Evolutionary conservation across 2,888 invertebrate genomes (phyloP).

Genomic region (Meiosimyza platycephala): DNA sequence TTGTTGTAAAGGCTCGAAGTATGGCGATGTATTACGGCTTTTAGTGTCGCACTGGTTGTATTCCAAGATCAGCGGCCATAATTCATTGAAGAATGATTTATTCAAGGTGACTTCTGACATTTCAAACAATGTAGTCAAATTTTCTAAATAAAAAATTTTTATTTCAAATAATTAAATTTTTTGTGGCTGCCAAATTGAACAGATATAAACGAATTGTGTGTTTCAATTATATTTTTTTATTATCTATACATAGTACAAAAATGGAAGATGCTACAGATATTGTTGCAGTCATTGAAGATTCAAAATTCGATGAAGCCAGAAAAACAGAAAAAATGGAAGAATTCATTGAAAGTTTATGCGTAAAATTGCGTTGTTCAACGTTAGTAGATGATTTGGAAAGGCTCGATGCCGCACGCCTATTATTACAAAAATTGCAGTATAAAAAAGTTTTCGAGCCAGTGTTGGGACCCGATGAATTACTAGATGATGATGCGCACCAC

Average conservation of each 20-base stretch:
- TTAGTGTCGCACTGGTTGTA: conserved; percentile 51
- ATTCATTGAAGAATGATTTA: conserved; percentile 50
- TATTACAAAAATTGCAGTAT: conserved; percentile 49
- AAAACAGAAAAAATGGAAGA: conserved; percentile 34
- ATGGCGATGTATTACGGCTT: conserved; percentile 40
- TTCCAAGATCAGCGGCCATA: conserved; percentile 59
- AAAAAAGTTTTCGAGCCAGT: conserved; percentile 46
- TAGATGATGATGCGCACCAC: not conserved
- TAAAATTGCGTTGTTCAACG: conserved; percentile 48
- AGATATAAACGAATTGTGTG: not conserved
- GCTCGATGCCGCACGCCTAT: conserved; percentile 52
- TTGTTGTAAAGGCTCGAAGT: conserved; percentile 49
- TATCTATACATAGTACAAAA: not conserved
- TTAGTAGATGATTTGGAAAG: conserved; percentile 50
- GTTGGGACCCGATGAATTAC: conserved; percentile 44
- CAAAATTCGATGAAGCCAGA: not conserved
- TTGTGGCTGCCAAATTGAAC: conserved; percentile 7
- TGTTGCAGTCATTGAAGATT: not conserved
- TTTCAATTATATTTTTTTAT: not conserved
- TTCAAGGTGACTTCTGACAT: conserved; percentile 27
- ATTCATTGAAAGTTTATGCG: conserved; percentile 46
- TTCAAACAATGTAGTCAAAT: not conserved
- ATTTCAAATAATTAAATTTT: conserved; percentile 1
- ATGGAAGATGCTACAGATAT: conserved; percentile 1
- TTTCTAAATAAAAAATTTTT: conserved; percentile 3